Base-by-base conservation (phyloP, 1,140 invertebrate genomes). In the Archegozetes longisetosus region DNA sequence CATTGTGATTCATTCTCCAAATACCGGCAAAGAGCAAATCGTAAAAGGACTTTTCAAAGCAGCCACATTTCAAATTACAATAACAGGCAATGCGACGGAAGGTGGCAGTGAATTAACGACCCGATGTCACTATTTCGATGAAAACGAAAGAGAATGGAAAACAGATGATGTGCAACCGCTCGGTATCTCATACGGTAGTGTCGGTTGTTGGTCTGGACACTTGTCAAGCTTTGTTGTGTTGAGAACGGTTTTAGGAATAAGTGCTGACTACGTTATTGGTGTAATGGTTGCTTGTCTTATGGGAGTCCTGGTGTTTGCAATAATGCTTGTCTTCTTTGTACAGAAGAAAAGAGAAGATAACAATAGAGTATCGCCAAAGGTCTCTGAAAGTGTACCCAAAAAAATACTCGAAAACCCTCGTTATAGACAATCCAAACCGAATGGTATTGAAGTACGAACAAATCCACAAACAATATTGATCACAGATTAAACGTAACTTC, bases 161-260 rank as follows among this genome's bases (percentile, higher is more conserved):
- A 24, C 27, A 22, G 62, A 62, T 4, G 64, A 58, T 12, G 28
- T 66, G 4, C 50, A 65, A 20, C 61, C 61, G 12, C 56, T 61
- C 27, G 61, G 64, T 17, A 49, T 57, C 13, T 54, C 63, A 14
- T 53, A 53, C 12, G 54, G 50, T 22, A 24, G 61, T 2, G 60
- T 61, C 48, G 55, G 49, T 58, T 66, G 65, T 47, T 65, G 62
- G 62, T 60, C 64, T 17, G 64, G 64, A 2, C 62, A 64, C 40
- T 51, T 66, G 13, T 60, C 60, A 1, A 20, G 57, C 9, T 66
- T 66, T 55, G 58, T 62, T 20, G 62, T 66, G 1, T 25, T 65
- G 14, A 52, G 64, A 49, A 54, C 50, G 2, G 50, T 53, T 29
- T 23, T 57, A 25, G 57, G 61, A 53, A 50, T 49, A 27, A 60